Conservation (phyloP, 2,113 vertebrate genomes). For the Poeciliopsis occidentalis region DNA sequence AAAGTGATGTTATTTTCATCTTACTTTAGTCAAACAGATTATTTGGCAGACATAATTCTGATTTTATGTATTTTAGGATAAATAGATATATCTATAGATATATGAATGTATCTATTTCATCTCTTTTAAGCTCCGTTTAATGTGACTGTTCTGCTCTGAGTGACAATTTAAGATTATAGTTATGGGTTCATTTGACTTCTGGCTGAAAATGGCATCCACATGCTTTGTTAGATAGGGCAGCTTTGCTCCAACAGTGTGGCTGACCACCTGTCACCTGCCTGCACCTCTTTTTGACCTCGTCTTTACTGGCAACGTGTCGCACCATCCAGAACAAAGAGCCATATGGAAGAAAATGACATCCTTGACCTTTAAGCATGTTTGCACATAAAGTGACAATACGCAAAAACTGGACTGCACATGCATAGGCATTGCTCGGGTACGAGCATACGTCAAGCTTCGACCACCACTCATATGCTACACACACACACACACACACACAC, state of each 20-base stretch:
- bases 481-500: conserved; percentile 25
- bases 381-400: conserved; percentile 51
- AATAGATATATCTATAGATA: too few relatives aligned
- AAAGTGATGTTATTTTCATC: conserved; percentile 40
- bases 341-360: conserved; percentile 62
- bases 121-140: conserved; percentile 26
- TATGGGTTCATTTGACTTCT: conserved; percentile 69
- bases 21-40: conserved; percentile 56
- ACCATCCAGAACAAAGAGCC: conserved; percentile 54
- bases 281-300: conserved; percentile 65
- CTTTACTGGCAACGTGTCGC: conserved; percentile 56
- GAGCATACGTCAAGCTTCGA: conserved; percentile 1
- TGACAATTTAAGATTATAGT: conserved; percentile 27
- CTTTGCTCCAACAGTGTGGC: conserved; percentile 59
- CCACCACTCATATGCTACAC: conserved; percentile 4
- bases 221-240: conserved; percentile 61
- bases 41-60: conserved; percentile 37
- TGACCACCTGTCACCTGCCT: conserved; percentile 70
- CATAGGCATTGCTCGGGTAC: conserved; percentile 29
- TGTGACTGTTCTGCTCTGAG: conserved; percentile 25
- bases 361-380: conserved; percentile 66
- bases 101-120: conserved; percentile 25
- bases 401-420: conserved; percentile 41
- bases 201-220: conserved; percentile 59
- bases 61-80: conserved; percentile 14